These are phyloP conservation scores for Leucophenga montana DNA, from an alignment of 2,888 invertebrate genomes.

Conservation along the genomic window DNA sequence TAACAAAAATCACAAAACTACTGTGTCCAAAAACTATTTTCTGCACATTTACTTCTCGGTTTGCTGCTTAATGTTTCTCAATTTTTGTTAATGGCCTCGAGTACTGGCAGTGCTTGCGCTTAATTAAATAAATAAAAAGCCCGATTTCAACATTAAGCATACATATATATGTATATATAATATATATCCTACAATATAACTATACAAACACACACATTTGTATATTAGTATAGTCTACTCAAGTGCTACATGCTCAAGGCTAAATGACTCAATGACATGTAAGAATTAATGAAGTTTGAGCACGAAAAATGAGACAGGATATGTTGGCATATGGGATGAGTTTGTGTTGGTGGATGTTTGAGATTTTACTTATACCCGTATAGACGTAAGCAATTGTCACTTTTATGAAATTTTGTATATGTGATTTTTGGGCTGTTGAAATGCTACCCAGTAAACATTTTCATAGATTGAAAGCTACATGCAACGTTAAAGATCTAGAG, in stretches of 20 bases:
- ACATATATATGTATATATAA: background rate
- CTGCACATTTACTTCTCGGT: too few species aligned
- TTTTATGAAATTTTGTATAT: background rate
- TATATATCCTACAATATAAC: background rate
- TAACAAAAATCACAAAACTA: too few species aligned
- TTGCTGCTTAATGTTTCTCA: too few species aligned
- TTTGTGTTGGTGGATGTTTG: background rate
- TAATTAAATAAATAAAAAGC: conserved; percentile 25
- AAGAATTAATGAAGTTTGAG: conserved; percentile 24
- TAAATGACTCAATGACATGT: conserved; percentile 28
- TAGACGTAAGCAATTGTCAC: conserved; percentile 7
- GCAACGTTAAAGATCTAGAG: too few species aligned
- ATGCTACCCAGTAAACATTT: background rate
- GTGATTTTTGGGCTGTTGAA: background rate
- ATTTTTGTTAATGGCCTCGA: conserved; percentile 5
- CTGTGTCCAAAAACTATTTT: too few species aligned
- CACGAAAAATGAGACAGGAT: background rate
- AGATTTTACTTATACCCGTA: too few species aligned
- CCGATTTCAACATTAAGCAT: background rate
- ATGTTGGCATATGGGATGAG: background rate
- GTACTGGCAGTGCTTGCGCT: background rate
- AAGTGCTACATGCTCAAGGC: conserved; percentile 11
- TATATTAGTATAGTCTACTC: background rate
- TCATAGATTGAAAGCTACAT: too few species aligned
- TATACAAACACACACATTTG: background rate